A percentile compares a stretch with the other conserved stretches of the same genome.
These are phyloP conservation scores for Pithys albifrons DNA, from an alignment of 2,113 vertebrate genomes.

Conservation along the genomic window DNA sequence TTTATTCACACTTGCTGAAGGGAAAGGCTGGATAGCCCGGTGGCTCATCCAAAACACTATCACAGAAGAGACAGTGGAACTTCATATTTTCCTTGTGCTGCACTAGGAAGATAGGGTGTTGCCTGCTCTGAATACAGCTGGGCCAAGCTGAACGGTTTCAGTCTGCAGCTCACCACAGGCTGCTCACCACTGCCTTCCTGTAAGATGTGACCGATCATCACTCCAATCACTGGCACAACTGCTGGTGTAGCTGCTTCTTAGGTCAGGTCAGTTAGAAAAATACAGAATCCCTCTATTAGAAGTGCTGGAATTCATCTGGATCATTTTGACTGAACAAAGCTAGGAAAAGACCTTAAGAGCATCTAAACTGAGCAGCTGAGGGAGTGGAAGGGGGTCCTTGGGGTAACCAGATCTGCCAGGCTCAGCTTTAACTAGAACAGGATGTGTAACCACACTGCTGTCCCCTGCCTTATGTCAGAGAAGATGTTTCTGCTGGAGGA, in stretches of 20 bases:
- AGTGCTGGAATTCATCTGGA: neutral
- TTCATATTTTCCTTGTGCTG: neutral
- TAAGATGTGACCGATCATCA: neutral
- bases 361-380: neutral
- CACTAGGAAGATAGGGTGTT: neutral
- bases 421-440: neutral
- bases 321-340: neutral
- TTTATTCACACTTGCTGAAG: neutral
- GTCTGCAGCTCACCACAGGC: neutral
- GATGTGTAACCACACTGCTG: slow-evolving; percentile 12
- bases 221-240: neutral
- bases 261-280: neutral
- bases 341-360: neutral
- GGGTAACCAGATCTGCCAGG: neutral
- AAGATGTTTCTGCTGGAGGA: neutral
- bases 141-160: neutral
- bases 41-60: rapidly evolving
- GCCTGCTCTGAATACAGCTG: neutral
- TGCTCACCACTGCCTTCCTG: neutral
- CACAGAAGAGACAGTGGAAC: neutral
- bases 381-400: neutral
- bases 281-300: neutral
- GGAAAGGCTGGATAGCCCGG: neutral
- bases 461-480: neutral
- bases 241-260: neutral